Evolutionary conservation across 2,113 vertebrate species (phyloP), one percentile per base, ranked within the genome.

Genomic region (Psilopsiagon aurifrons): DNA sequence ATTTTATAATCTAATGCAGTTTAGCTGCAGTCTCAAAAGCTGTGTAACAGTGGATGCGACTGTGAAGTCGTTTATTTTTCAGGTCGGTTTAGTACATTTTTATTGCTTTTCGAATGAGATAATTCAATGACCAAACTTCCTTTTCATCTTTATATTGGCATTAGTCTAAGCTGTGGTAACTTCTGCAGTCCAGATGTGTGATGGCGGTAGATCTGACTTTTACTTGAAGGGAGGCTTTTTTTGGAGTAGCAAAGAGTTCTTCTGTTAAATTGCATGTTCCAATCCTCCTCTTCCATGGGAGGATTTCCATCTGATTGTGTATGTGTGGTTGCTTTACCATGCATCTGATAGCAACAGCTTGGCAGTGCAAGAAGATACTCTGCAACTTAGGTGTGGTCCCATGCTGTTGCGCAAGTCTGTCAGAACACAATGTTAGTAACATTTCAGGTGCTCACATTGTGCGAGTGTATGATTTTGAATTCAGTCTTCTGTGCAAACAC

Each of bases 401-500:
- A 1, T 47, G 11, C 29, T 57, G 37, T 86, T 54, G 41, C 62
- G 64, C 68, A 41, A 51, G 33, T 44, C 17, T 41, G 24, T 18
- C 29, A 55, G 29, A 59, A 28, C 66, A 33, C 35, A 2, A 11
- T 3, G 35, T 24, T 43, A 10, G 35, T 62, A 17, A 46, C 15
- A 1, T 63, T 74, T 60, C 66, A 74, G 27, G 46, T 46, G 41
- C 41, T 83, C 11, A 0, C 31, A 1, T 9, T 31, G 17, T 9
- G 17, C 35, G 8, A 28, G 15, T 31, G 15, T 43, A 8, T 54
- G 43, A 59, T 63, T 68, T 43, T 33, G 31, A 54, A 49, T 86
- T 78, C 51, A 3, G 3, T 46, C 63, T 57, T 52, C 28, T 47
- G 25, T 44, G 31, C 2, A 0, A 69, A 3, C 0, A 0, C 23